These are phyloP conservation scores for Porites australiensis DNA, from an alignment of 64 coral and sea anemone species.

Conservation along the genomic window DNA sequence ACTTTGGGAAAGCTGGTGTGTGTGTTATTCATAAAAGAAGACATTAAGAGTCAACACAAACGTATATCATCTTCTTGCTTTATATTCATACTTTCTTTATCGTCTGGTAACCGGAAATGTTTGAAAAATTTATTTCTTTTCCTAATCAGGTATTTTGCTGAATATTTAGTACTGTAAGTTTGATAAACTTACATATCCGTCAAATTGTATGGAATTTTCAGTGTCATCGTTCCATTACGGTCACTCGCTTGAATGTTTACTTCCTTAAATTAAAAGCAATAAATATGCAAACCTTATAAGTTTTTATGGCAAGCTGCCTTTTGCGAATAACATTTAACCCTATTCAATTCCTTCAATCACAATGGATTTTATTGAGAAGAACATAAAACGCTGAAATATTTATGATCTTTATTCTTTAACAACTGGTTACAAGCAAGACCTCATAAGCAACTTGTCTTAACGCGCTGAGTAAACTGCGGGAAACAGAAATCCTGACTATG, in stretches of 20 bases:
- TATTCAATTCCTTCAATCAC: not conserved
- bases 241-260: too few species aligned
- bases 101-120: too few species aligned
- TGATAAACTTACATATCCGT: too few species aligned
- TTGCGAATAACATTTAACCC: too few species aligned
- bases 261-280: not conserved
- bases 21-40: not conserved
- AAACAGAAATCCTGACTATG: not conserved
- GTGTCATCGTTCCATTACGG: not conserved
- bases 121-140: too few species aligned
- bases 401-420: too few species aligned
- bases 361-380: not conserved
- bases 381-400: not conserved
- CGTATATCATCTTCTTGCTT: too few species aligned
- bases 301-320: not conserved
- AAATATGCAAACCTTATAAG: not conserved
- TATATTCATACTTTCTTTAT: too few species aligned
- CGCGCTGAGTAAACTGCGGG: not conserved
- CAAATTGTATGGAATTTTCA: too few species aligned
- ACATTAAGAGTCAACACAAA: not conserved
- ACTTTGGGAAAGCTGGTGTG: too few species aligned
- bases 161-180: too few species aligned
- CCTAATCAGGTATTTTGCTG: too few species aligned
- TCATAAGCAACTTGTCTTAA: not conserved
- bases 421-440: not conserved